Conservation (phyloP, 2,113 vertebrate species). For the Epinephelus moara region DNA sequence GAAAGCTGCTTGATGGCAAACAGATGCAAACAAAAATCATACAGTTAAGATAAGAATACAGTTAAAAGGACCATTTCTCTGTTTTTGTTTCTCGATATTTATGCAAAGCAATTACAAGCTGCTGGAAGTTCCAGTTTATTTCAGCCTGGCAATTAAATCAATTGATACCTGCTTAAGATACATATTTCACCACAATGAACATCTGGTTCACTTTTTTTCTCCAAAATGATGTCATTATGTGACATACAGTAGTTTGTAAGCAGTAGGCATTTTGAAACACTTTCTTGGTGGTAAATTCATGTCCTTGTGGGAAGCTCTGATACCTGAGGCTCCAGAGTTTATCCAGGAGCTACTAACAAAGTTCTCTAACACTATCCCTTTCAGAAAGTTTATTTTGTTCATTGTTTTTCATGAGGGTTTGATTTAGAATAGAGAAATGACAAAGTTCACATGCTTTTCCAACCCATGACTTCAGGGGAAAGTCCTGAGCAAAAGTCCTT, state of each 20-base stretch:
- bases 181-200: not conserved
- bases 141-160: not conserved
- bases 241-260: not conserved
- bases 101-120: not conserved
- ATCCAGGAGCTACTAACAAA: not conserved
- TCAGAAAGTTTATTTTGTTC: not conserved
- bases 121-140: not conserved
- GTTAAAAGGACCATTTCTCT: slow-evolving; percentile 19
- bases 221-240: not conserved
- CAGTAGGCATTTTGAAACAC: not conserved
- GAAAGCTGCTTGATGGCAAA: slow-evolving; percentile 60
- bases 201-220: not conserved
- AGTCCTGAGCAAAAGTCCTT: too few species aligned
- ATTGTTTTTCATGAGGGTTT: not conserved
- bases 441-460: too few species aligned
- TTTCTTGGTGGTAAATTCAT: not conserved
- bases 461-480: too few species aligned
- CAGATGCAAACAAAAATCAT: slow-evolving; percentile 47
- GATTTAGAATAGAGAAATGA: too few species aligned
- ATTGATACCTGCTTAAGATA: not conserved
- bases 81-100: not conserved
- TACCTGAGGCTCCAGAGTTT: not conserved
- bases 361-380: not conserved
- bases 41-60: not conserved
- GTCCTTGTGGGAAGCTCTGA: not conserved